These are phyloP conservation scores for Melanaphis sacchari DNA, from an alignment of 1,140 invertebrate species.

Conservation along the genomic window DNA sequence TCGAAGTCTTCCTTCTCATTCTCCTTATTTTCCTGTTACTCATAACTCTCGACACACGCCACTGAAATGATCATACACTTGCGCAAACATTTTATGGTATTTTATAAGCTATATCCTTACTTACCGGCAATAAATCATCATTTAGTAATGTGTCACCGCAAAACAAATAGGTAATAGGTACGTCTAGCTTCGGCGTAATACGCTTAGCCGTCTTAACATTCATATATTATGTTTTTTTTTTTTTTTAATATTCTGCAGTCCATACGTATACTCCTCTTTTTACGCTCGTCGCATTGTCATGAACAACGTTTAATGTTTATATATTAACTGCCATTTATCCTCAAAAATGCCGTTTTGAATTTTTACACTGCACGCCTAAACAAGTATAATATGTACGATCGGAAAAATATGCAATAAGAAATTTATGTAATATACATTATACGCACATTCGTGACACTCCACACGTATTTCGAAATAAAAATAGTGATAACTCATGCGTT, in stretches of 20 bases:
- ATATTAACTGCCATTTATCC: neutral
- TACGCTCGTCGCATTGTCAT: no score
- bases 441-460: neutral
- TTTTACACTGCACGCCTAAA: neutral
- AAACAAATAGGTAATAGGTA: neutral
- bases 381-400: neutral
- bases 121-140: neutral
- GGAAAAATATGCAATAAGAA: neutral
- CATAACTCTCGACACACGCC: neutral
- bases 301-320: conserved; percentile 8
- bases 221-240: neutral
- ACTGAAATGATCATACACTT: neutral
- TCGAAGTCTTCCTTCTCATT: neutral
- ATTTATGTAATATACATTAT: neutral
- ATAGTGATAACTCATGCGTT: neutral
- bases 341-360: neutral
- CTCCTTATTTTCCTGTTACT: neutral
- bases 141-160: neutral
- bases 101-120: neutral
- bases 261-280: neutral
- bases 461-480: neutral
- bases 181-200: neutral
- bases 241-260: neutral
- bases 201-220: neutral
- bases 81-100: neutral